Evolutionary conservation across 2,888 invertebrate species (phyloP).

Genomic region (Cantharis rufa): DNA sequence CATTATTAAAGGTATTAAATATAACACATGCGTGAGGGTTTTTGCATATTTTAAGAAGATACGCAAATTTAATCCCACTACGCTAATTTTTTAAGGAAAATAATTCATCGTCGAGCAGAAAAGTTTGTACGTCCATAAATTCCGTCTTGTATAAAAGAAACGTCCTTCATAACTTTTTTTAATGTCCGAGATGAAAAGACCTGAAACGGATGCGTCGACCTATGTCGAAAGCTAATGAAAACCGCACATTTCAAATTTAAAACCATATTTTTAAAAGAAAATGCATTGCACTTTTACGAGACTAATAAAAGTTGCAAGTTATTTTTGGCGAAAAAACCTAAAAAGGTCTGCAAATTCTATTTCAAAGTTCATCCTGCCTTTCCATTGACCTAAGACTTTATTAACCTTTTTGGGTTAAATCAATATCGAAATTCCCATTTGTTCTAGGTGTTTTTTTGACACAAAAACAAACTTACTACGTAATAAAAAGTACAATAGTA

Average conservation of each 20-base stretch:
- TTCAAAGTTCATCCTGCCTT: neutral
- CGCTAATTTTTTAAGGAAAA: neutral
- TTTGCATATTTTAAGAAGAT: neutral
- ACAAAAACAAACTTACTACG: neutral
- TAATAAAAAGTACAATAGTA: neutral
- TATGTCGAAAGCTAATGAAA: neutral
- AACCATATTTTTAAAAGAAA: neutral
- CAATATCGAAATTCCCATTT: neutral
- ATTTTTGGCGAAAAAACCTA: neutral
- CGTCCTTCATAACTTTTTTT: neutral
- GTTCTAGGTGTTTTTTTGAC: neutral
- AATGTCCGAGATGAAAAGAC: neutral
- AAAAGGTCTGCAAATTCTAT: neutral
- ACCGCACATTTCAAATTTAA: neutral
- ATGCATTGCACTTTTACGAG: neutral
- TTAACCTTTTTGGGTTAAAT: neutral
- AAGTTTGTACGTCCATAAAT: neutral
- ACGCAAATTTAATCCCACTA: neutral
- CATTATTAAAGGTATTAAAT: neutral
- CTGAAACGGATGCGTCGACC: neutral
- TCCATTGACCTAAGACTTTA: slow-evolving; percentile 1
- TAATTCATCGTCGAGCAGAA: neutral
- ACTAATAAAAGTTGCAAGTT: neutral
- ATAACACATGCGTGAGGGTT: neutral
- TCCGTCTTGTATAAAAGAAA: neutral